Evolutionary conservation across 2,113 vertebrate species (phyloP).

Genomic region (Syngnathus scovelli): DNA sequence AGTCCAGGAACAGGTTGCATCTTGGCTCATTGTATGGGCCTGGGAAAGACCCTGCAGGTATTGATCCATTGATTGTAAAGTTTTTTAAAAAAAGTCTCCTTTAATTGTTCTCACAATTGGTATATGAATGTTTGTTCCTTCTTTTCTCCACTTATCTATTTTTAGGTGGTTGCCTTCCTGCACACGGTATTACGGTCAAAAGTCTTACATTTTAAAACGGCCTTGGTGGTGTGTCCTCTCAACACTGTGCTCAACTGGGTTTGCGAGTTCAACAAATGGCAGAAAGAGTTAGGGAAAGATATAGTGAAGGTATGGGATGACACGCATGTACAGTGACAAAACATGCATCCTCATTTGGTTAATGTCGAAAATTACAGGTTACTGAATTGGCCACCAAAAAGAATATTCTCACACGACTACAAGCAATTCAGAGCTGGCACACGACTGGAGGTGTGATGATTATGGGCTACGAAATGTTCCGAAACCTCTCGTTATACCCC

Average conservation of each 20-base stretch:
- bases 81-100: too few species aligned
- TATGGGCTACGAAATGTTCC: conserved; percentile 91
- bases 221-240: conserved; percentile 90
- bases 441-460: conserved; percentile 88
- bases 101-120: too few species aligned
- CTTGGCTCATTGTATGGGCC: conserved; percentile 96
- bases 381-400: conserved; percentile 83
- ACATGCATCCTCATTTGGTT: neutral
- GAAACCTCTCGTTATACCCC: conserved; percentile 77
- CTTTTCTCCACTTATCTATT: neutral
- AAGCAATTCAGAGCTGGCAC: conserved; percentile 83
- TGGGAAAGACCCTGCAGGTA: conserved; percentile 96
- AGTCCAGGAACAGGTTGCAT: conserved; percentile 89
- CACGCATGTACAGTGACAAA: neutral
- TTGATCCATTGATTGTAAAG: neutral
- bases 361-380: conserved; percentile 67
- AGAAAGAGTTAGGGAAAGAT: conserved; percentile 76
- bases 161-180: conserved; percentile 90
- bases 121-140: neutral
- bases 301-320: conserved; percentile 78
- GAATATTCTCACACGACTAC: conserved; percentile 69
- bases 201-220: conserved; percentile 81
- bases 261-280: conserved; percentile 94
- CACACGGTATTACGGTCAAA: conserved; percentile 83
- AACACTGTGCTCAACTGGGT: conserved; percentile 96